phyloP scores from a whole-genome alignment of 2,113 vertebrate genomes.

The Clinocottus analis region DNA sequence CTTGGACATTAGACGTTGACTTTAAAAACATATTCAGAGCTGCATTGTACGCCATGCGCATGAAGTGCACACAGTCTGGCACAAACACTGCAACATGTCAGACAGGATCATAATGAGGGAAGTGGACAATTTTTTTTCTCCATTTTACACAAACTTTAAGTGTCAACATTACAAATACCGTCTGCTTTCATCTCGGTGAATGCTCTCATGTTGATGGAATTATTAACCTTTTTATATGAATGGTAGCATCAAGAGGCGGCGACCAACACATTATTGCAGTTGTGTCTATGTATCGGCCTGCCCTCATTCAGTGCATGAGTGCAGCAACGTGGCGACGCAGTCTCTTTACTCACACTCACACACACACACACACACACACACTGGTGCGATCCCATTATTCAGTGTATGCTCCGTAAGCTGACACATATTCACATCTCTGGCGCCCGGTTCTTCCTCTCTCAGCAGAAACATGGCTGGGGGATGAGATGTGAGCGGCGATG shows the following conservation, averaged over 20 bases:
- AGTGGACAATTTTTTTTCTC: background rate
- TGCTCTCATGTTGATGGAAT: constrained; percentile 37
- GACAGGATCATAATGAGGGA: background rate
- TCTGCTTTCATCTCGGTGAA: constrained; percentile 22
- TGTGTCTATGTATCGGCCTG: constrained; percentile 5
- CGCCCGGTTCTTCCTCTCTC: constrained; percentile 44
- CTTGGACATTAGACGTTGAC: background rate
- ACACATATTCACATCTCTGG: constrained; percentile 61
- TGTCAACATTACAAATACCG: constrained; percentile 7
- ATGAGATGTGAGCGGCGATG: constrained; percentile 53
- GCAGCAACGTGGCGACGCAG: background rate
- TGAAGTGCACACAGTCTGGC: background rate
- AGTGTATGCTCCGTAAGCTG: constrained; percentile 53
- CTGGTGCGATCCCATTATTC: constrained; percentile 51
- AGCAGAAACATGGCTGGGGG: constrained; percentile 46
- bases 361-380: constrained; percentile 21
- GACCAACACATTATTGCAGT: background rate
- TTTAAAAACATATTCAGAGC: background rate
- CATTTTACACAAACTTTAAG: constrained; percentile 2
- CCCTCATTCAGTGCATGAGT: constrained; percentile 12
- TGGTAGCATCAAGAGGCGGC: background rate
- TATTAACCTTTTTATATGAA: constrained; percentile 23
- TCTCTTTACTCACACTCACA: constrained; percentile 27
- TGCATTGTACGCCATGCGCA: too few relatives aligned
- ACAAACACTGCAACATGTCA: background rate